These are phyloP conservation scores for Gymnocephalus cernua DNA, from an alignment of 2,113 vertebrate genomes.

Conservation along the genomic window DNA sequence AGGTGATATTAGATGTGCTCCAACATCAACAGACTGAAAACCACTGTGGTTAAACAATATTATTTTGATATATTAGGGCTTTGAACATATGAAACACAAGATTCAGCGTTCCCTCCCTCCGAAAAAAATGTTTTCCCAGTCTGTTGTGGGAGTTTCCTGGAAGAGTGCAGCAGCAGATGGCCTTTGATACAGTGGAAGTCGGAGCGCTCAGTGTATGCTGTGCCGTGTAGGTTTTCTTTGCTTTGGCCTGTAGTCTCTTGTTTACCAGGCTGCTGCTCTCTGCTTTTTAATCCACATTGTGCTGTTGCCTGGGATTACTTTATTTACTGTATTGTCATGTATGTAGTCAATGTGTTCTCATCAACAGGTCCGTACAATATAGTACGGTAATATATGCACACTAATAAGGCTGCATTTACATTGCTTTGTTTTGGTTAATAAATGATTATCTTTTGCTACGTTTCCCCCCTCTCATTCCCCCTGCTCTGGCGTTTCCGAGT, in stretches of 20 bases:
- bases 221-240: conserved; percentile 18
- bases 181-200: conserved; percentile 29
- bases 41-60: too few relatives aligned
- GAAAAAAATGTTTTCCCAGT: not conserved
- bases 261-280: conserved; percentile 34
- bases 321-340: not conserved
- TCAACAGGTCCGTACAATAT: too few relatives aligned
- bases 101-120: not conserved
- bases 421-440: too few relatives aligned
- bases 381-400: too few relatives aligned
- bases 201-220: not conserved
- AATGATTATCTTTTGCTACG: too few relatives aligned
- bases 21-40: too few relatives aligned
- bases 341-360: too few relatives aligned
- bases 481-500: too few relatives aligned
- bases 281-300: not conserved
- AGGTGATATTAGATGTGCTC: too few relatives aligned
- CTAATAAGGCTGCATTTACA: too few relatives aligned
- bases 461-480: too few relatives aligned
- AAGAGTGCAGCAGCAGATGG: conserved; percentile 24
- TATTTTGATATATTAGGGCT: too few relatives aligned
- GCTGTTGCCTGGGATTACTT: not conserved
- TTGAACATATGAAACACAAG: not conserved
- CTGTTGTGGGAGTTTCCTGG: not conserved
- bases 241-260: conserved; percentile 5